phyloP scores from a whole-genome alignment of 2,797 vertebrate genomes.

The Sebastes hopkinsi region DNA sequence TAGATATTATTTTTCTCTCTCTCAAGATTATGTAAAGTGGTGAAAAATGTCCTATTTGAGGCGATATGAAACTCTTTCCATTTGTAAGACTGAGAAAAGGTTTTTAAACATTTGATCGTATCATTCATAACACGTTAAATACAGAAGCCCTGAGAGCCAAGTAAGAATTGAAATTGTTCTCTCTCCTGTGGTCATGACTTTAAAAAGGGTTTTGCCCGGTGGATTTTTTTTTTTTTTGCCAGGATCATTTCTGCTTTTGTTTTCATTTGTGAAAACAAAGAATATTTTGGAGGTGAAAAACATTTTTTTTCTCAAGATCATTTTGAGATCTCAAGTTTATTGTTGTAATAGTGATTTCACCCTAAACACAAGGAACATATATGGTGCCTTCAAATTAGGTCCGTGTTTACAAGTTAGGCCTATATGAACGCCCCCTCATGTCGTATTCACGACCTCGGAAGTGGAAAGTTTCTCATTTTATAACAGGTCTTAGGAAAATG shows the following conservation, averaged over 20 bases:
- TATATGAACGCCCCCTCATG: no score
- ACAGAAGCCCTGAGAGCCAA: neutral
- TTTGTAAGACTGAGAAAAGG: constrained; percentile 57
- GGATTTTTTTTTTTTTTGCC: no score
- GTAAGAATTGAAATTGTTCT: rapidly evolving
- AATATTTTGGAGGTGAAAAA: neutral
- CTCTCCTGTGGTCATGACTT: neutral
- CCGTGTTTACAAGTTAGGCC: neutral
- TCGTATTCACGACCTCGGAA: rapidly evolving
- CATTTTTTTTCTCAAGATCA: neutral
- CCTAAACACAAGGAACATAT: neutral
- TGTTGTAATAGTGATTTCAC: neutral
- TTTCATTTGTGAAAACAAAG: neutral
- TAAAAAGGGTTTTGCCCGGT: neutral
- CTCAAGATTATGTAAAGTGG: constrained; percentile 64
- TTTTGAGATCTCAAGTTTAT: neutral
- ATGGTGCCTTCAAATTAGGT: neutral
- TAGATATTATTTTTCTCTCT: constrained; percentile 15
- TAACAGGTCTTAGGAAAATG: no score
- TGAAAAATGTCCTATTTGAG: constrained; percentile 62
- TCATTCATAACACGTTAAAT: neutral
- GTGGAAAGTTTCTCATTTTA: no score
- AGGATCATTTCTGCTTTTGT: neutral
- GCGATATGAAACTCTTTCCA: constrained; percentile 83
- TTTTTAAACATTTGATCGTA: constrained; percentile 36